These are phyloP conservation scores for Remorina albescens DNA, from an alignment of 2,797 vertebrate genomes.

Conservation along the genomic window DNA sequence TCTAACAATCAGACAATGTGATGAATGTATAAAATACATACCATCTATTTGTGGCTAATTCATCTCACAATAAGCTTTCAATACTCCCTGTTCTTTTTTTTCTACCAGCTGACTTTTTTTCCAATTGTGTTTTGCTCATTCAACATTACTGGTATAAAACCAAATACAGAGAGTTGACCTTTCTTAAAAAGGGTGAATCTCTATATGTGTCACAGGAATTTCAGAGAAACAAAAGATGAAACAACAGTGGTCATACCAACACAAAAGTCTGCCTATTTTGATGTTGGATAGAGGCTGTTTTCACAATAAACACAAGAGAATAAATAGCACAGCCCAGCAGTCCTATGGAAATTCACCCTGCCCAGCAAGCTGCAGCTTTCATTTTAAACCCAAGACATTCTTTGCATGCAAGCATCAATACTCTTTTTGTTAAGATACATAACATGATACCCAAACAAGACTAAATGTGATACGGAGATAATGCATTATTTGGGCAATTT, in stretches of 20 bases:
- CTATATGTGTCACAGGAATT: no score
- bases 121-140: background rate
- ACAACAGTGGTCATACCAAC: background rate
- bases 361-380: background rate
- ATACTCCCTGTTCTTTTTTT: background rate
- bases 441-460: background rate
- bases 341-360: background rate
- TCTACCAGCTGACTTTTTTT: no score
- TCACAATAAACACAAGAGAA: no score
- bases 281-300: no score
- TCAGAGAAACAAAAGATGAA: background rate
- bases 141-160: background rate
- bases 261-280: background rate
- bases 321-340: no score
- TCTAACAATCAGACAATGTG: background rate
- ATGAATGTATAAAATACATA: background rate
- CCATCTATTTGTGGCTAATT: background rate
- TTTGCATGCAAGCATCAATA: background rate
- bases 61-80: background rate
- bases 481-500: no score
- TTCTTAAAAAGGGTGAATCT: no score
- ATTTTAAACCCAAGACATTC: background rate
- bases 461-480: background rate
- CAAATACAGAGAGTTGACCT: background rate
- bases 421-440: no score